These are phyloP conservation scores for Cyanoramphus novaezelandiae DNA, from an alignment of 2,113 vertebrate species.

Conservation along the genomic window DNA sequence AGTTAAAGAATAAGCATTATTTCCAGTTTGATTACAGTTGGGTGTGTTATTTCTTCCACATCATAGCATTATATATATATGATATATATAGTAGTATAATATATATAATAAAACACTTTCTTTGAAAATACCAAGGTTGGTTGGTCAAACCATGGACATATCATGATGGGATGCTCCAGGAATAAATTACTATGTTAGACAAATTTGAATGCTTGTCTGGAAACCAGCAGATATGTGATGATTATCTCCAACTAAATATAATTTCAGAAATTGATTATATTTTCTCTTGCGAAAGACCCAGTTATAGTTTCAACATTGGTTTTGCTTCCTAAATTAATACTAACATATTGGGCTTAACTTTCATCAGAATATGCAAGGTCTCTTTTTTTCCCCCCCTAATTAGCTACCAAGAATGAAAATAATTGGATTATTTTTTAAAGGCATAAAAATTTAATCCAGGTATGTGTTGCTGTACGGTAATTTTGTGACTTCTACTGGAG, in stretches of 20 bases:
- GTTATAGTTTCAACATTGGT: background rate
- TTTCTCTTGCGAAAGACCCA: background rate
- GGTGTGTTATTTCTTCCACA: background rate
- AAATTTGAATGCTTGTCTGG: background rate
- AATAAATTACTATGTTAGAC: background rate
- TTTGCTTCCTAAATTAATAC: background rate
- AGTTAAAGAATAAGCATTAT: background rate
- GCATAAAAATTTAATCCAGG: background rate
- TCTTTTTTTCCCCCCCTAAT: background rate
- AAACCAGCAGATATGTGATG: background rate
- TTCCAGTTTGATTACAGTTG: background rate
- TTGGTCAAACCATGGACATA: background rate
- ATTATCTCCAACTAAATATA: background rate
- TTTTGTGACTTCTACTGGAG: background rate
- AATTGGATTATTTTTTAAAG: background rate
- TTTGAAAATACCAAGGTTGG: background rate
- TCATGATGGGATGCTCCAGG: background rate
- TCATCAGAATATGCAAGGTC: background rate
- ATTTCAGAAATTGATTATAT: background rate
- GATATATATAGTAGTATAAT: background rate
- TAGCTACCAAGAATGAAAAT: background rate
- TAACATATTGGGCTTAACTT: background rate
- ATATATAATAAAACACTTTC: background rate
- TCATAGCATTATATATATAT: background rate
- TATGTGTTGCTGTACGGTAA: background rate